Evolutionary conservation across 1,140 invertebrate genomes (phyloP), one percentile per base, ranked within the genome.

Genomic region (Calephelis virginiensis): DNA sequence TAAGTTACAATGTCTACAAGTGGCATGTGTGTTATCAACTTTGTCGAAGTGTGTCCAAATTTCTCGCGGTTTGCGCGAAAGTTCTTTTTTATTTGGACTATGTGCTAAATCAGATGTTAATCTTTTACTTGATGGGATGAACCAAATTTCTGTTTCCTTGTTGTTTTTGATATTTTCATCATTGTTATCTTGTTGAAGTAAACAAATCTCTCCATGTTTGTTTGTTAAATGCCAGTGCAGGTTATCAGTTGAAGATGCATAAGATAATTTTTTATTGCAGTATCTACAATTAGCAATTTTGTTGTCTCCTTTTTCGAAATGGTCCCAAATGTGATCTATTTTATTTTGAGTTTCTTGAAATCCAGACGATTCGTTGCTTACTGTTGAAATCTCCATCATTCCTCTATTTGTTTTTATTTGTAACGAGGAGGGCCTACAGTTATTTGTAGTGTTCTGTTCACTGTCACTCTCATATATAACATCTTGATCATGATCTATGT

Each of bases 21-120:
- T 11, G n/a, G 53, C 53, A 12, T 38, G n/a, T 28, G 56, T 38
- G 37, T 38, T 12, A n/a, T 59, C 53, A 3, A 59, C 28, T 59
- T 59, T 59, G 28, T 59, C 53, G 28, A 59, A 59, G 37, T 59
- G 53, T 38, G 53, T 11, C 50, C 50, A 56, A 56, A 56, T 56
- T 11, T 56, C 50, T 17, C 50, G 7, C 6, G 8, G 3, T 56
- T 56, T 56, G 8, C 14, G 49, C 14, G 48, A 8, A 50, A 9
- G 14, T 37, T 56, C 50, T 56, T 14, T 14, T 59, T 59, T 59
- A n/a, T 5, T 38, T 17, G 28, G 40, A 8, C 8, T 43, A 9
- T 8, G 40, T 9, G 40, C 40, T 8, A 9, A 6, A 6, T 43
- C 40, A 43, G 40, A 59, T 28, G 53, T n/a, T 59, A 59, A 59